A percentile compares a stretch with the other conserved stretches of the same genome.
Evolutionary conservation across 2,113 vertebrate species (phyloP).

Genomic region (Laterallus jamaicensis): DNA sequence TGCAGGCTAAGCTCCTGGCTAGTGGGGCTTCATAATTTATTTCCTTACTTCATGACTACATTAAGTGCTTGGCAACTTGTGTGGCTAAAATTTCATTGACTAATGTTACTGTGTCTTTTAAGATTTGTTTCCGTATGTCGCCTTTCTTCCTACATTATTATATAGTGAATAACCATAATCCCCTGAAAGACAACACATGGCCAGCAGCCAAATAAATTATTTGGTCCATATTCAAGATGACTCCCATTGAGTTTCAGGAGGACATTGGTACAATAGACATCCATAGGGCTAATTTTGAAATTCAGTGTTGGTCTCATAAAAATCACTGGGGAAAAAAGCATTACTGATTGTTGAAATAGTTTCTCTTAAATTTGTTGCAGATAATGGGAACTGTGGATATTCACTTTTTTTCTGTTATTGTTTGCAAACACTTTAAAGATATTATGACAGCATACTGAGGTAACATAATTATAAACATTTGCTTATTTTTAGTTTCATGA

Average conservation of each 20-base stretch:
- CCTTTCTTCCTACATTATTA: conserved; percentile 7
- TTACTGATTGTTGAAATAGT: neutral
- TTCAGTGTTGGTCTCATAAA: neutral
- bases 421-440: neutral
- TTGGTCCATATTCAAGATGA: conserved; percentile 19
- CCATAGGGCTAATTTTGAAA: neutral
- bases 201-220: conserved; percentile 35
- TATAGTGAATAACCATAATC: neutral
- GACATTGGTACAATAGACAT: neutral
- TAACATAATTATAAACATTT: neutral
- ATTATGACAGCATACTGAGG: neutral
- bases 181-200: conserved; percentile 45
- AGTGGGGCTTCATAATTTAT: neutral
- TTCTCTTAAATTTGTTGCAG: neutral
- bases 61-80: conserved; percentile 11
- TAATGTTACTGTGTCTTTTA: conserved; percentile 11
- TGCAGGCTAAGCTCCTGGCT: neutral
- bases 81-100: neutral
- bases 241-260: conserved; percentile 6
- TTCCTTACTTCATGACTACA: conserved; percentile 1
- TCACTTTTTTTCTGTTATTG: neutral
- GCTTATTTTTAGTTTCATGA: neutral
- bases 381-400: neutral
- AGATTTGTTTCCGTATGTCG: conserved; percentile 37
- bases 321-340: neutral